Percentiles rank a stretch among this genome's conserved stretches.
These are phyloP conservation scores for Amia ocellicauda DNA, from an alignment of 2,113 vertebrate species.

Conservation along the genomic window DNA sequence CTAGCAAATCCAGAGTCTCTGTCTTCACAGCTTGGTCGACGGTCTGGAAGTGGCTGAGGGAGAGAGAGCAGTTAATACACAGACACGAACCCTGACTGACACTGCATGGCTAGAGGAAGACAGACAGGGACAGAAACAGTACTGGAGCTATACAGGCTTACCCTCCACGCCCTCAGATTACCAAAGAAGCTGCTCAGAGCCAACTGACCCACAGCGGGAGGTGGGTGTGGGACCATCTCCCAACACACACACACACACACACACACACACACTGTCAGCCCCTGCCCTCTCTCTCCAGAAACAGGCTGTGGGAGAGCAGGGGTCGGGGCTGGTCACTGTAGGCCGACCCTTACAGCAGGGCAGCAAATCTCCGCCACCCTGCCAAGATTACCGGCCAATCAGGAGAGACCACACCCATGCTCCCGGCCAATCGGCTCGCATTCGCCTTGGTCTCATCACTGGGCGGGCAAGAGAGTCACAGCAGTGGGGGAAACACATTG, in stretches of 20 bases:
- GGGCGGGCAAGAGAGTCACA: constrained; percentile 31
- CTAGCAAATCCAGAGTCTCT: constrained; percentile 79
- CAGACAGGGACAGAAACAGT: too few relatives aligned
- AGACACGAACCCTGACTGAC: too few relatives aligned
- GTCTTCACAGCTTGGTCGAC: constrained; percentile 71
- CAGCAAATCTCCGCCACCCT: constrained; percentile 51
- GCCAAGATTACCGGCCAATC: constrained; percentile 62
- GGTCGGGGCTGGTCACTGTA: constrained; percentile 39
- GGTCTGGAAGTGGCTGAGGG: constrained; percentile 69
- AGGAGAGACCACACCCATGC: constrained; percentile 34
- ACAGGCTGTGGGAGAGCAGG: constrained; percentile 27
- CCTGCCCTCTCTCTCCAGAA: constrained; percentile 25
- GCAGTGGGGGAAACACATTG: too few relatives aligned
- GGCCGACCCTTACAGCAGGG: constrained; percentile 64
- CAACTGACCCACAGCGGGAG: not conserved
- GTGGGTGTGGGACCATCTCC: not conserved
- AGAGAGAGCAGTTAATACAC: not conserved
- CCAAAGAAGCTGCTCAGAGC: constrained; percentile 5
- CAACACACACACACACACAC: not conserved
- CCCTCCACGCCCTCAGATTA: not conserved
- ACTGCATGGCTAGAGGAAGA: too few relatives aligned
- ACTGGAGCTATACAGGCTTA: too few relatives aligned
- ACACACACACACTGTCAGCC: not conserved
- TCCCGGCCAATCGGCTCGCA: constrained; percentile 49
- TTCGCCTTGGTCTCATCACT: constrained; percentile 68